A percentile compares a stretch with the other conserved stretches of the same genome.
Conservation (phyloP, 2,888 invertebrate species). For the Nomada ferruginata region DNA sequence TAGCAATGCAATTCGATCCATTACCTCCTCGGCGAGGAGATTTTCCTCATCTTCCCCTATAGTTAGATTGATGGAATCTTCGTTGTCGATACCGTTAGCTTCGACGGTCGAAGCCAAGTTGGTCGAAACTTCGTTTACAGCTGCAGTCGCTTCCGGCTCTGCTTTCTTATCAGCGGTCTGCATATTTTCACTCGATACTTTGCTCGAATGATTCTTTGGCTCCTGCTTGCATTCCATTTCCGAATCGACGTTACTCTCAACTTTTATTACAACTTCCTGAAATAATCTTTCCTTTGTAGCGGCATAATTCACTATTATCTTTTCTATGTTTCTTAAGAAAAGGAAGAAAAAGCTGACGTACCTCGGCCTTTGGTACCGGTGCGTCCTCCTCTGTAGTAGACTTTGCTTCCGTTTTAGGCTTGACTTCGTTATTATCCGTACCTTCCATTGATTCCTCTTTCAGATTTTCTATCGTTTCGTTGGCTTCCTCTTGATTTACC, state of each 20-base stretch:
- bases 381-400: conserved; percentile 45
- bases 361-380: neutral
- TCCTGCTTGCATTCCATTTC: conserved; percentile 61
- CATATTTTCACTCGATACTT: conserved; percentile 82
- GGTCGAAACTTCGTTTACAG: conserved; percentile 34
- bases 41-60: conserved; percentile 92
- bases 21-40: conserved; percentile 91
- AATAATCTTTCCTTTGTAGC: neutral
- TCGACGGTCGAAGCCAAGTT: conserved; percentile 76
- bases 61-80: conserved; percentile 92
- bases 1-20: conserved; percentile 61
- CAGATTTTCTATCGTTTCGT: conserved; percentile 72
- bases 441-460: conserved; percentile 72
- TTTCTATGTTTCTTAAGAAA: no score
- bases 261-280: conserved; percentile 51
- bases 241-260: conserved; percentile 55
- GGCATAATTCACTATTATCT: neutral
- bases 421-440: conserved; percentile 68
- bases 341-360: neutral
- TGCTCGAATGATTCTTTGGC: conserved; percentile 72
- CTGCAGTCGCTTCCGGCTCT: conserved; percentile 76
- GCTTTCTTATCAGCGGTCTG: conserved; percentile 84
- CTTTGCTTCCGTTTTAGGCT: conserved; percentile 70
- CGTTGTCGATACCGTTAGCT: conserved; percentile 89
- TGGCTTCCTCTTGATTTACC: conserved; percentile 72